Percentiles rank a stretch among this genome's conserved stretches.
Evolutionary conservation across 2,113 vertebrate genomes (phyloP).

Genomic region (Pachycephala philippinensis): DNA sequence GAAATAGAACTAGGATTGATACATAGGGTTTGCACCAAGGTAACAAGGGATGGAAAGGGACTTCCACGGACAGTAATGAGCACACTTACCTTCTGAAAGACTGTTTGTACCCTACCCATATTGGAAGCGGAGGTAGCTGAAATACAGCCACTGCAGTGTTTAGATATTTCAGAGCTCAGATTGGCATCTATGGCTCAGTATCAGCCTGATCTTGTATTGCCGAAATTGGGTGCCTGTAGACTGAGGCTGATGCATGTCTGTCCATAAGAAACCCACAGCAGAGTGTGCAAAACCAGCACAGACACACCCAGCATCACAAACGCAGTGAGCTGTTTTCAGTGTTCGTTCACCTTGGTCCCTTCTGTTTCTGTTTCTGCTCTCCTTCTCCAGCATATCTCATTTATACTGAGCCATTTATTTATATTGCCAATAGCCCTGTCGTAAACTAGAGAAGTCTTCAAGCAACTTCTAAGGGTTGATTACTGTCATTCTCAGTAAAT

Average conservation of each 20-base stretch:
- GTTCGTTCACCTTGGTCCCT: neutral
- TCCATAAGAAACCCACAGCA: neutral
- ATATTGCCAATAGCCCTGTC: neutral
- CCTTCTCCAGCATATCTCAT: neutral
- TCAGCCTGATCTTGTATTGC: neutral
- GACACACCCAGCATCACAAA: neutral
- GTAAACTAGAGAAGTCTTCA: neutral
- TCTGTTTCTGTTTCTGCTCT: neutral
- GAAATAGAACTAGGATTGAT: neutral
- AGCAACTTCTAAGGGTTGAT: neutral
- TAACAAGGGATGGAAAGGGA: neutral
- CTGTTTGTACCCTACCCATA: neutral
- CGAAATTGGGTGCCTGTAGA: neutral
- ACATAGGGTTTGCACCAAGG: neutral
- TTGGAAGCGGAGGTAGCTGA: neutral
- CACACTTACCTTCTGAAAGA: neutral
- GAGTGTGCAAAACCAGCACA: neutral
- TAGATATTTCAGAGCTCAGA: neutral
- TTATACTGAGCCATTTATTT: neutral
- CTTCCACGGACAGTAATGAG: neutral
- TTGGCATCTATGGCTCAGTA: neutral
- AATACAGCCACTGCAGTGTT: neutral
- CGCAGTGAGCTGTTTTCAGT: neutral
- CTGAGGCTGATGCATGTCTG: neutral
- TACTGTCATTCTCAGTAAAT: neutral